Conservation (phyloP, 1,140 invertebrate genomes). For the Brachionus koreanus region DNA sequence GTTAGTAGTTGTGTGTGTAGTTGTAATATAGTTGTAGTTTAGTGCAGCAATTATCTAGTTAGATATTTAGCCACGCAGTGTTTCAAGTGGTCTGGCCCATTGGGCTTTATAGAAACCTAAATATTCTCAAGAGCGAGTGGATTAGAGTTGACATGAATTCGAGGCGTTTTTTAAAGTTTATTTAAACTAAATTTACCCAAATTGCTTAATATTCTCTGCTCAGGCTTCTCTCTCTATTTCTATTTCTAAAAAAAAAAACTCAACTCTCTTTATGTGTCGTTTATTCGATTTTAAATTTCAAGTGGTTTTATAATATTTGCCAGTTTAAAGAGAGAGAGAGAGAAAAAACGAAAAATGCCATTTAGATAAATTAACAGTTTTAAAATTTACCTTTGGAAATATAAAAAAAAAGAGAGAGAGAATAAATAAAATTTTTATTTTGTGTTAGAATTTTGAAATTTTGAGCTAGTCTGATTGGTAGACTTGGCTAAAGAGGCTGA, state of each 20-base stretch:
- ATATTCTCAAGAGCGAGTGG: slow-evolving; percentile 2
- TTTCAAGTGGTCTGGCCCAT: slow-evolving; percentile 4
- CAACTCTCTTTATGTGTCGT: not conserved
- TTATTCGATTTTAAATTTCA: slow-evolving; percentile 27
- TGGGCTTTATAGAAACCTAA: not conserved
- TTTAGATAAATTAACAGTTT: slow-evolving; percentile 41
- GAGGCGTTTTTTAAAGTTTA: slow-evolving; percentile 26
- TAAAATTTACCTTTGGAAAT: slow-evolving; percentile 29
- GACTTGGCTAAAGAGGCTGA: not conserved
- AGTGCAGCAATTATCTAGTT: not conserved
- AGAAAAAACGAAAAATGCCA: not conserved
- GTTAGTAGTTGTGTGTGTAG: not conserved
- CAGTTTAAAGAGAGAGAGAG: not conserved
- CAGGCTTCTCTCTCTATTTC: not conserved
- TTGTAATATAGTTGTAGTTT: not conserved
- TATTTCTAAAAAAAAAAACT: not conserved
- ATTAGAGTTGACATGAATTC: slow-evolving; percentile 36
- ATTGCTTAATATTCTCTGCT: slow-evolving; percentile 13
- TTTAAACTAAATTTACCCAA: slow-evolving; percentile 28
- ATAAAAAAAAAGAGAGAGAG: not conserved
- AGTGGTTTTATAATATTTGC: slow-evolving; percentile 39
- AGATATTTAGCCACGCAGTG: not conserved
- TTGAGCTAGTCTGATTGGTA: not conserved
- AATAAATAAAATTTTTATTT: not conserved
- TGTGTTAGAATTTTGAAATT: not conserved